Evolutionary conservation across 2,888 invertebrate species (phyloP).

Genomic region (Apotomis turbidana): DNA sequence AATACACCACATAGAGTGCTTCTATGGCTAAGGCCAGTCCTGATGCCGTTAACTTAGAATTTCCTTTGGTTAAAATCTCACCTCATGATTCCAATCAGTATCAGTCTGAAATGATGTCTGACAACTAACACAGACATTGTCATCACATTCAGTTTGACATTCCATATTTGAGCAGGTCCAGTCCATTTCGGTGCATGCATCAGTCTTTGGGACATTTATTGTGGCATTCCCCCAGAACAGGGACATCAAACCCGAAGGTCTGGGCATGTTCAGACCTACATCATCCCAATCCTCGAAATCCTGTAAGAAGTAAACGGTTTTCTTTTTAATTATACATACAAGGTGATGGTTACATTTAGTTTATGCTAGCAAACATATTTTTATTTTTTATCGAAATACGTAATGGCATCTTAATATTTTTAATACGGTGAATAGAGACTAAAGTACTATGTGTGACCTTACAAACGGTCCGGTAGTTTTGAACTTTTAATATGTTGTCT

Average conservation of each 20-base stretch:
- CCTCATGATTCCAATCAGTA: constrained; percentile 78
- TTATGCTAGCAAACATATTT: too few relatives aligned
- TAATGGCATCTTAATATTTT: too few relatives aligned
- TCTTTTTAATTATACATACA: too few relatives aligned
- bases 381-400: too few relatives aligned
- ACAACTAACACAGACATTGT: constrained; percentile 75
- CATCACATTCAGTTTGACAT: constrained; percentile 79
- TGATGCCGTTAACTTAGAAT: too few relatives aligned
- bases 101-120: constrained; percentile 69
- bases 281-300: constrained; percentile 97
- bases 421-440: too few relatives aligned
- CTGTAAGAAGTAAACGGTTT: constrained; percentile 61
- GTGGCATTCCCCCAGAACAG: constrained; percentile 85
- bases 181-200: constrained; percentile 78
- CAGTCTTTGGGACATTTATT: constrained; percentile 68
- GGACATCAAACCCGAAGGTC: constrained; percentile 89
- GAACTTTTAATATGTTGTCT: too few relatives aligned
- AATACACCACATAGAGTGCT: too few relatives aligned
- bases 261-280: constrained; percentile 93
- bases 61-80: constrained; percentile 44
- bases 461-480: too few relatives aligned
- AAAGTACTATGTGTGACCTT: too few relatives aligned
- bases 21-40: too few relatives aligned
- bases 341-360: too few relatives aligned
- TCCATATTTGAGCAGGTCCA: constrained; percentile 59